Evolutionary conservation across 2,797 vertebrate species (phyloP), one percentile per base, ranked within the genome.

Genomic region (Jordanella pulchra): DNA sequence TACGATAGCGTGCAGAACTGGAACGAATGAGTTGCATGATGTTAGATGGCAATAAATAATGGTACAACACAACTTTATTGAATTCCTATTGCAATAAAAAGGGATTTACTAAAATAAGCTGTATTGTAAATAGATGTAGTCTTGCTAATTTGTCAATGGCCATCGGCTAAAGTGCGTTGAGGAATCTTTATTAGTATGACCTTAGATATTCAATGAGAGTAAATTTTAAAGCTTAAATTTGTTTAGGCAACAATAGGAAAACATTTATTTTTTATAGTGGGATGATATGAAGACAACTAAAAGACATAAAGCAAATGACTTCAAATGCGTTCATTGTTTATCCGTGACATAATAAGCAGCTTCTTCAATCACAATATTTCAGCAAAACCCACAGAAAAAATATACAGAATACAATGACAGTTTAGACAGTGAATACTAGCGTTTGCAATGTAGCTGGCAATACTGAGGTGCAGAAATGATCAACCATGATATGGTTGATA

Each of bases 401-500:
- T 72, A 81, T 75, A 85, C 35, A 84, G 27, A 86, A 64, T 74
- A 79, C 72, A 71, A 73, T 60, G 78, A 87, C 81, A 80, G 50
- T 76, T 81, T 48, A 64, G 81, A 90, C 85, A 76, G 79, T 94
- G 89, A 39, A 93, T 85, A 92, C 71, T 91, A 92, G 84, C 85
- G 94, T 94, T 92, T 95, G 96, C 96, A 97, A 96, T 97, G 96
- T 97, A 97, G 96, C 96, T 97, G 96, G 96, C 96, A 97, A 97
- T 96, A 96, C 85, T 87, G 56, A 74, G 68, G 82, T 78, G 87
- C 83, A 88, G 48, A 79, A 71, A 75, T 84, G 85, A 86, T 88
- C 89, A 90, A 92, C 87, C 65, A 42, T 51, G 42, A 56, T 17
- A 30, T 61, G 78, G 90, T 90, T 91, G 91, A 90, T 91, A 86